Base-by-base conservation (phyloP, 1,140 invertebrate species). In the Tyrophagus putrescentiae region DNA sequence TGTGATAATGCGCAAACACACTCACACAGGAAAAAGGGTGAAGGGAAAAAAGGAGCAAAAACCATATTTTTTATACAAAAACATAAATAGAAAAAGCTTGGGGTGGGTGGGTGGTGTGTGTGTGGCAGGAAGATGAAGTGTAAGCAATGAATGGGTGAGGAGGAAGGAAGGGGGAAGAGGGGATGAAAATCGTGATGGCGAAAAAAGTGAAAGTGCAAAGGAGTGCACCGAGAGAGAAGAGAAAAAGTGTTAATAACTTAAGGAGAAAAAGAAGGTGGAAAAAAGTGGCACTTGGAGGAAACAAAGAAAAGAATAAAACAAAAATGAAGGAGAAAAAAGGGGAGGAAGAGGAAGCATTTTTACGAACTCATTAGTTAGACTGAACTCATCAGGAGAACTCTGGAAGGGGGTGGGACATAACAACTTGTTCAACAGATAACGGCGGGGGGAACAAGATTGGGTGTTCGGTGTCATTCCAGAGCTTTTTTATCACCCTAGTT, bases 171-270 rank as follows among this genome's bases (percentile, higher is more conserved):
- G 21, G 39, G 25, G 4, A 34, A 34, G n/a, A 1, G 31, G 39
- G 39, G 16, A 6, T 16, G 27, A 29, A 50, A 54, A 27, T 54
- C 31, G 39, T 13, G 52, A 54, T 5, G 6, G 6, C 6, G 41
- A 33, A n/a, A n/a, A n/a, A n/a, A n/a, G n/a, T 54, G 52, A 54
- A 27, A 25, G 25, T 54, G 52, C 11, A 13, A 27, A 54, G n/a
- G 50, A 6, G 23, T 7, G 50, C 4, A 18, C 29, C 28, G 5
- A 27, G 44, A 45, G 28, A 18, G 23, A 31, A 23, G 31, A 42
- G 25, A 42, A 21, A 42, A 42, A 21, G 18, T 16, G 31, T n/a
- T n/a, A 54, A 54, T 54, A 54, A 54, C 28, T 54, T 54, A 54
- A 54, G n/a, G n/a, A n/a, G n/a, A n/a, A n/a, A n/a, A n/a, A n/a